These are phyloP conservation scores for Lottia gigantea DNA, from an alignment of 2,888 invertebrate species.

Conservation along the genomic window DNA sequence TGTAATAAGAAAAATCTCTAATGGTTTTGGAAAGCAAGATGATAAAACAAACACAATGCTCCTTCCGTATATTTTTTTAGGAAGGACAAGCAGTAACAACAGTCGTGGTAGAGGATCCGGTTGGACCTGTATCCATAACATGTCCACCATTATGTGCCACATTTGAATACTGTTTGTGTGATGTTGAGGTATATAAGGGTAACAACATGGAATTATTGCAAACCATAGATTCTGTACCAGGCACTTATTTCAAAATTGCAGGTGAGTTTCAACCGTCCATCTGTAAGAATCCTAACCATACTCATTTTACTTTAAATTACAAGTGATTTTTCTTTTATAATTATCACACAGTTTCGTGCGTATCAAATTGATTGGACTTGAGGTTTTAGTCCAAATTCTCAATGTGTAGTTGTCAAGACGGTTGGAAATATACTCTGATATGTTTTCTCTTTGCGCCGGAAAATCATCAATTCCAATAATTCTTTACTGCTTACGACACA, in stretches of 20 bases:
- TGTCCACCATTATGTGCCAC: constrained; percentile 60
- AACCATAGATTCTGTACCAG: constrained; percentile 42
- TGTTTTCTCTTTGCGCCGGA: too few species aligned
- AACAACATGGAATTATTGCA: constrained; percentile 45
- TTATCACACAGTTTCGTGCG: too few species aligned
- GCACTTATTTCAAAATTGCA: constrained; percentile 42
- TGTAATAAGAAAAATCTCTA: too few species aligned
- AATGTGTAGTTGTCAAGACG: too few species aligned
- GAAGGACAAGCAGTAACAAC: constrained; percentile 42
- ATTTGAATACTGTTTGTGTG: constrained; percentile 53
- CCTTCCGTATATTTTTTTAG: constrained; percentile 24
- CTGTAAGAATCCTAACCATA: too few species aligned
- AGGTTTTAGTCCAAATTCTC: not conserved
- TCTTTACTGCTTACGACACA: not conserved
- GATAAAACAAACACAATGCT: too few species aligned
- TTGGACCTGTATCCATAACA: constrained; percentile 40
- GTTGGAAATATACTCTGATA: too few species aligned
- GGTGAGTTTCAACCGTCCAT: constrained; percentile 34
- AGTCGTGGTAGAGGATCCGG: constrained; percentile 50
- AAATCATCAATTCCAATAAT: constrained; percentile 3
- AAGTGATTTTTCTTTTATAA: too few species aligned
- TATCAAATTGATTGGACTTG: too few species aligned
- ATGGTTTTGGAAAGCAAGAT: too few species aligned
- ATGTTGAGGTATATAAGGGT: constrained; percentile 52
- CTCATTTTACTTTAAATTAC: too few species aligned